A percentile compares a stretch with the other conserved stretches of the same genome.
Evolutionary conservation across 2,113 vertebrate species (phyloP).

Genomic region (Diphyllodes magnificus): DNA sequence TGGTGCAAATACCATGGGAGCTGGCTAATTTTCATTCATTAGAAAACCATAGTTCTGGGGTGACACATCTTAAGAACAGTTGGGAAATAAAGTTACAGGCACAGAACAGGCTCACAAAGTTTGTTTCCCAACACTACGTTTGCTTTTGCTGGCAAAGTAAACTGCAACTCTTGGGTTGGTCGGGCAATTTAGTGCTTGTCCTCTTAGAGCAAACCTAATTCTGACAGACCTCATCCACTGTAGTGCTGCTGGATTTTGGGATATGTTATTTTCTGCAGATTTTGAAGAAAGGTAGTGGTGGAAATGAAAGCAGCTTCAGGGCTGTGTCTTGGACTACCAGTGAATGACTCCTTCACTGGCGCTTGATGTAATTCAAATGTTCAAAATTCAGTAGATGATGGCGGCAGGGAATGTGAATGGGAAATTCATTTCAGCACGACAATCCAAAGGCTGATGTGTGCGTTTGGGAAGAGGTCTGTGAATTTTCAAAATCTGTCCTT

Average conservation of each 20-base stretch:
- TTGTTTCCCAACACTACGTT: not conserved
- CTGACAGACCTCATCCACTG: not conserved
- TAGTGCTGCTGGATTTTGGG: not conserved
- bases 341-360: not conserved
- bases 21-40: accelerated
- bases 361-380: not conserved
- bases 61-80: not conserved
- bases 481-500: not conserved
- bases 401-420: not conserved
- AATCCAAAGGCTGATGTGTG: not conserved
- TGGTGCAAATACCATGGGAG: not conserved
- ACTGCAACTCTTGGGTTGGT: not conserved
- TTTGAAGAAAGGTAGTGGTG: not conserved
- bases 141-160: not conserved
- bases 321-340: not conserved
- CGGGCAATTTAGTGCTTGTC: not conserved
- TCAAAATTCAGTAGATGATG: too few relatives aligned
- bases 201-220: not conserved
- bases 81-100: not conserved
- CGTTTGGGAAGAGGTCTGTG: not conserved
- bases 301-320: not conserved
- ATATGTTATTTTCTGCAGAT: not conserved
- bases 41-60: not conserved
- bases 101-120: not conserved
- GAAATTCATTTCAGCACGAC: not conserved